phyloP scores from a whole-genome alignment of 2,888 invertebrate species.

The Drosophila anomelani region DNA sequence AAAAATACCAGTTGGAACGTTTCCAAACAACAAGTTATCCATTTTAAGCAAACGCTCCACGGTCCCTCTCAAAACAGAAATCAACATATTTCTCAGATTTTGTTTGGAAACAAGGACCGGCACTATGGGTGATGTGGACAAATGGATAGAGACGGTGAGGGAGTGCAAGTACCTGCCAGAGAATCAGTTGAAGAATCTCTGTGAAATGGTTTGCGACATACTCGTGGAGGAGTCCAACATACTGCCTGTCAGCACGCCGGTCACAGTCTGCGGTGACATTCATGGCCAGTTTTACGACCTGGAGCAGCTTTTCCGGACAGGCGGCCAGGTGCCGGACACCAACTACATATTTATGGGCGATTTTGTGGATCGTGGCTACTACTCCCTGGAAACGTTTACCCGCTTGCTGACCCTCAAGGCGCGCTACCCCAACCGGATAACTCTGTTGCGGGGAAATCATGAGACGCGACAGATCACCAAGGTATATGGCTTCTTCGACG shows the following conservation, averaged over 20 bases:
- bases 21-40: background rate
- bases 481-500: slow-evolving; percentile 99
- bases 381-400: slow-evolving; percentile 99
- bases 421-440: slow-evolving; percentile 95
- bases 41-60: background rate
- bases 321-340: slow-evolving; percentile 99
- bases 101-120: background rate
- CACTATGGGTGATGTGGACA: slow-evolving; percentile 92
- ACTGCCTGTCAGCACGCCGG: slow-evolving; percentile 98
- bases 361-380: slow-evolving; percentile 99
- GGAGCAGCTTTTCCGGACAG: slow-evolving; percentile 98
- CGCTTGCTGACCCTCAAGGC: slow-evolving; percentile 97
- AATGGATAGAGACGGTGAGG: slow-evolving; percentile 97
- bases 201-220: slow-evolving; percentile 97
- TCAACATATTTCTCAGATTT: slow-evolving; percentile 1
- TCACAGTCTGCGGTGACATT: slow-evolving; percentile 99
- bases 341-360: slow-evolving; percentile 99
- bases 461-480: slow-evolving; percentile 99
- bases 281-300: slow-evolving; percentile 99
- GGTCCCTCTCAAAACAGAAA: background rate
- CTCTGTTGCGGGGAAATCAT: slow-evolving; percentile 98
- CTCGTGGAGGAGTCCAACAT: slow-evolving; percentile 98
- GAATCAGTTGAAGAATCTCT: slow-evolving; percentile 98
- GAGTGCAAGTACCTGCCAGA: slow-evolving; percentile 99
- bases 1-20: no score